Base-by-base conservation (phyloP, 2,888 invertebrate species). In the Pardosa pseudoannulata region DNA sequence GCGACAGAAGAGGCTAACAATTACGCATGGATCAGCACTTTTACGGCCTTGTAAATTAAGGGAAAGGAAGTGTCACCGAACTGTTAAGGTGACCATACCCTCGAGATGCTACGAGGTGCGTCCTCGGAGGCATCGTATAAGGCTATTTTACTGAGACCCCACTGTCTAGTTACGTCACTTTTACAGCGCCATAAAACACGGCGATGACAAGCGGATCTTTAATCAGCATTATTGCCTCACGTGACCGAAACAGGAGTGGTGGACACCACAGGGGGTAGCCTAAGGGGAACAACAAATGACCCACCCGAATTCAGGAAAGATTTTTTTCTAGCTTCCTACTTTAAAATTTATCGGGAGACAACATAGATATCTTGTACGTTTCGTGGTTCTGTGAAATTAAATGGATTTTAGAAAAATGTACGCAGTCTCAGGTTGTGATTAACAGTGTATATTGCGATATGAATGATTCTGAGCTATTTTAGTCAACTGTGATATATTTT, bases 111-210 rank as follows among this genome's bases (percentile, higher is more conserved):
- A 82, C 70, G 75, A 82, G 81, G 75, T 81, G 81, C 39, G 75
- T 81, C 75, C 68, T 62, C 27, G 41, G 31, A 56, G 9, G 31
- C 23, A 19, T 27, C 16, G 46, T 62, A 39, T 32, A 27, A 16
- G 67, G 67, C 64, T 46, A 72, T 72, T 72, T 71, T 71, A 41
- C 28, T 62, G 56, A 67, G 67, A 19, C 11, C 71, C 62, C 46
- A 71, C 71, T 76, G 78, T 65, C 78, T 46, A 36, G 73, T 78
- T 78, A 73, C 83, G 83, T 85, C 83, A 85, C 56, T 67, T 83
- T 85, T 85, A 85, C 83, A 85, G 72, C 78, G 23, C 50, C 83
- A 85, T 85, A 85, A 85, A 85, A 78, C 73, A 78, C 64, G 71
- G 71, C 68, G 83, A 62, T 39, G 73, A 85, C 68, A 76, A 71